phyloP scores from a whole-genome alignment of 2,113 vertebrate species.

The Austrofundulus limnaeus region DNA sequence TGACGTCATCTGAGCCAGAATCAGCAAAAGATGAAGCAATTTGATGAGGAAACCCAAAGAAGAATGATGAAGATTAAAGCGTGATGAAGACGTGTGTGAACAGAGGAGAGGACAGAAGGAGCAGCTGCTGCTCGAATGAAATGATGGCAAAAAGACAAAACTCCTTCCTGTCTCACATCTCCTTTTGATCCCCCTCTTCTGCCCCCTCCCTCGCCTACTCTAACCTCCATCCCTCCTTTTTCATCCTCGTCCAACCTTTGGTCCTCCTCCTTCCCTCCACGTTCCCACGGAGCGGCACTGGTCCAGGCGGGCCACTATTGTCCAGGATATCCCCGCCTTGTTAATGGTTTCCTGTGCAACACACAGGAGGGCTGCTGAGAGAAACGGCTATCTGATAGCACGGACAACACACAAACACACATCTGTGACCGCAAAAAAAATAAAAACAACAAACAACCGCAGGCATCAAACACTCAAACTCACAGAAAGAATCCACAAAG shows the following conservation, averaged over 20 bases:
- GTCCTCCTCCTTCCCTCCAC: slow-evolving; percentile 54
- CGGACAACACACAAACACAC: slow-evolving; percentile 25
- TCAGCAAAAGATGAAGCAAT: slow-evolving; percentile 1
- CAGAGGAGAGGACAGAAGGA: slow-evolving; percentile 25
- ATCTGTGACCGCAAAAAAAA: slow-evolving; percentile 8
- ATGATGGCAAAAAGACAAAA: slow-evolving; percentile 62
- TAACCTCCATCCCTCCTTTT: slow-evolving; percentile 43
- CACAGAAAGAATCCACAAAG: slow-evolving; percentile 24
- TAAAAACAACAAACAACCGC: slow-evolving; percentile 4
- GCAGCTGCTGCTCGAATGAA: slow-evolving; percentile 57
- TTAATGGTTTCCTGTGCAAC: slow-evolving; percentile 85
- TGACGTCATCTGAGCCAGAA: slow-evolving; percentile 39
- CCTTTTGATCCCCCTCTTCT: slow-evolving; percentile 53
- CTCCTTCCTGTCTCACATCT: slow-evolving; percentile 39
- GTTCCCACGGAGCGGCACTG: slow-evolving; percentile 69
- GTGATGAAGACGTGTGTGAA: slow-evolving; percentile 2
- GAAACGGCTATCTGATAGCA: slow-evolving; percentile 63
- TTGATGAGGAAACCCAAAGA: background rate
- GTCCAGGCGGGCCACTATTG: slow-evolving; percentile 72
- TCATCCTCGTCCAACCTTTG: slow-evolving; percentile 46
- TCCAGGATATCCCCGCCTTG: slow-evolving; percentile 83
- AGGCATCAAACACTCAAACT: slow-evolving; percentile 27
- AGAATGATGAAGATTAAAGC: slow-evolving; percentile 8
- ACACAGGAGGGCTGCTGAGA: slow-evolving; percentile 68
- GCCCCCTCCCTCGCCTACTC: slow-evolving; percentile 25